Evolutionary conservation across 2,113 vertebrate species (phyloP).

Genomic region (Entelurus aequoreus): DNA sequence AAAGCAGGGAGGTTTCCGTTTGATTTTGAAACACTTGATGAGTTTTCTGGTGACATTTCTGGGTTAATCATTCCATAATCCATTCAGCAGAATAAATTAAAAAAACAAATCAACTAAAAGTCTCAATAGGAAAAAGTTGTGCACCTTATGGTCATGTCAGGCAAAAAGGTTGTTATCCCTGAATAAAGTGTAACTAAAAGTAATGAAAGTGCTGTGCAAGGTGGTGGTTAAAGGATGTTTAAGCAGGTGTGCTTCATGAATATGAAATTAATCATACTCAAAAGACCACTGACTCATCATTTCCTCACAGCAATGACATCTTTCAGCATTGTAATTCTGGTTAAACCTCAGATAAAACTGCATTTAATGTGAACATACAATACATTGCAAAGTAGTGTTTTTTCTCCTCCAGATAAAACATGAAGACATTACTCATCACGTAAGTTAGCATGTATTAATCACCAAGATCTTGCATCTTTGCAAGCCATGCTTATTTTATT

Average conservation of each 20-base stretch:
- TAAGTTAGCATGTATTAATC: constrained; percentile 1
- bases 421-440: neutral
- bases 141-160: too few relatives aligned
- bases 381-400: neutral
- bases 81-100: too few relatives aligned
- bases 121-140: too few relatives aligned
- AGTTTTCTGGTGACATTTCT: too few relatives aligned
- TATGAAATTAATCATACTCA: constrained; percentile 24
- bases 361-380: neutral
- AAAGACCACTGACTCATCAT: neutral
- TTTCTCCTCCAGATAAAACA: neutral
- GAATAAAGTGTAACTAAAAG: neutral
- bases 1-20: too few relatives aligned
- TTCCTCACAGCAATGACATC: neutral
- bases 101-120: too few relatives aligned
- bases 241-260: constrained; percentile 27
- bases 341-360: neutral
- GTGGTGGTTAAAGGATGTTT: neutral
- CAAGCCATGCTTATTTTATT: neutral
- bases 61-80: too few relatives aligned
- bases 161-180: too few relatives aligned
- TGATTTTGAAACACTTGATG: too few relatives aligned
- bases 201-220: too few relatives aligned
- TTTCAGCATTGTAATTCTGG: constrained; percentile 4
- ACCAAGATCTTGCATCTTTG: neutral